Evolutionary conservation across 2,113 vertebrate species (phyloP), one percentile per base, ranked within the genome.

Genomic region (Entelurus aequoreus): DNA sequence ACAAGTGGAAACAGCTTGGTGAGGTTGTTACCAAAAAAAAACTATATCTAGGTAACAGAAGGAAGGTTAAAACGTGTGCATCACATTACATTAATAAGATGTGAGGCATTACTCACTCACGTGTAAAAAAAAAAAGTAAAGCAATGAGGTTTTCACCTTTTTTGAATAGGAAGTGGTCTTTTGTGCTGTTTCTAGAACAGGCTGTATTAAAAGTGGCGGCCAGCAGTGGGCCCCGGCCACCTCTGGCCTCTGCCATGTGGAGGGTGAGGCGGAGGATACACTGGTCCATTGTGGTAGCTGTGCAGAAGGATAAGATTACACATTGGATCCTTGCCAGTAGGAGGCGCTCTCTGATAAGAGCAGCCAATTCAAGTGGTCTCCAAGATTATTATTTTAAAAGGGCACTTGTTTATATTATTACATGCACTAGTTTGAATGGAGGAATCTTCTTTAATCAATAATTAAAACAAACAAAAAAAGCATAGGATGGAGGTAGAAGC

Each of bases 251-350:
- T 84, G 87, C 88, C 84, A 88, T 82, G 85, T 88, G 84, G 86
- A 70, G 83, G 89, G 79, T 80, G 90, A 84, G 75, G 87, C 65
- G 87, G 86, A 83, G 86, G 87, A 89, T 83, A 81, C 78, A 87
- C 85, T 11, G 88, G 90, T 92, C 90, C 90, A 86, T 88, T 90
- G 88, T 89, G 88, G 90, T 89, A 91, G 88, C 91, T 91, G 89
- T 88, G 73, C 89, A 86, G 90, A 90, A 89, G 88, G 88, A 92
- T 89, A 90, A 90, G 89, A 90, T 88, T 84, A 88, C 78, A 90
- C 74, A 87, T 90, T 89, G 82, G 86, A 83, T 88, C 83, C 79
- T 80, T 59, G 83, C 83, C 87, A 86, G 60, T 71, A 71, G 66
- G 62, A 63, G 79, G 67, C 63, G 71, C 73, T 79, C 78, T 84